Evolutionary conservation across 2,113 vertebrate species (phyloP).

Genomic region (Leptobrachium leishanense): DNA sequence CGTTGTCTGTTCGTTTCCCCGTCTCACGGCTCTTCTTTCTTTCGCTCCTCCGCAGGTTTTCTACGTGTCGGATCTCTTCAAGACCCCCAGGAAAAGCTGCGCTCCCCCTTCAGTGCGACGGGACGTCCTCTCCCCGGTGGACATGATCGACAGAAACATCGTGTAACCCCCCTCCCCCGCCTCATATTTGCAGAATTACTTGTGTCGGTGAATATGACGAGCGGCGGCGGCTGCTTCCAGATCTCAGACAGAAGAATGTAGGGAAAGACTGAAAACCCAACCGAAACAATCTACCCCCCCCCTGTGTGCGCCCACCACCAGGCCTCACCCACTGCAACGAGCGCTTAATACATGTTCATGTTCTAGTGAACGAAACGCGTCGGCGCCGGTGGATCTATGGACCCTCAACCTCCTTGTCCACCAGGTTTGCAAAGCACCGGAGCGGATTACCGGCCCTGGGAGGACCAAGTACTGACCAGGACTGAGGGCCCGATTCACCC

Average conservation of each 20-base stretch:
- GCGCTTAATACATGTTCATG: constrained; percentile 74
- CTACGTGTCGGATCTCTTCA: constrained; percentile 95
- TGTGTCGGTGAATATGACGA: constrained; percentile 75
- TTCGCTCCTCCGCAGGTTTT: constrained; percentile 78
- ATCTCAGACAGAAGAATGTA: constrained; percentile 99
- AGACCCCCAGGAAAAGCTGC: constrained; percentile 75
- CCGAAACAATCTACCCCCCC: constrained; percentile 56
- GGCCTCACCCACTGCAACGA: constrained; percentile 67
- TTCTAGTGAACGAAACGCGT: constrained; percentile 70
- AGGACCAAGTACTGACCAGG: too few relatives aligned
- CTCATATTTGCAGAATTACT: constrained; percentile 59
- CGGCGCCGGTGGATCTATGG: constrained; percentile 63
- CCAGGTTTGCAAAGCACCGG: too few relatives aligned
- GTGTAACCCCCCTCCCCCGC: constrained; percentile 60
- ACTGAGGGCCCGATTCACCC: too few relatives aligned
- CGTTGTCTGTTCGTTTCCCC: too few relatives aligned
- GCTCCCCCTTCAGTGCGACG: constrained; percentile 86
- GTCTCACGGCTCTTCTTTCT: background rate
- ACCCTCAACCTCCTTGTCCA: constrained; percentile 58
- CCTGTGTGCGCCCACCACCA: constrained; percentile 54
- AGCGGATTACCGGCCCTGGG: too few relatives aligned
- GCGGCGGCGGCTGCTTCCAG: constrained; percentile 75
- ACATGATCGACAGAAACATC: constrained; percentile 95
- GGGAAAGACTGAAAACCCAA: constrained; percentile 81
- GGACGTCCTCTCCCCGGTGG: constrained; percentile 90